Evolutionary conservation across 2,888 invertebrate species (phyloP).

Genomic region (Aproaerema taeniolella): DNA sequence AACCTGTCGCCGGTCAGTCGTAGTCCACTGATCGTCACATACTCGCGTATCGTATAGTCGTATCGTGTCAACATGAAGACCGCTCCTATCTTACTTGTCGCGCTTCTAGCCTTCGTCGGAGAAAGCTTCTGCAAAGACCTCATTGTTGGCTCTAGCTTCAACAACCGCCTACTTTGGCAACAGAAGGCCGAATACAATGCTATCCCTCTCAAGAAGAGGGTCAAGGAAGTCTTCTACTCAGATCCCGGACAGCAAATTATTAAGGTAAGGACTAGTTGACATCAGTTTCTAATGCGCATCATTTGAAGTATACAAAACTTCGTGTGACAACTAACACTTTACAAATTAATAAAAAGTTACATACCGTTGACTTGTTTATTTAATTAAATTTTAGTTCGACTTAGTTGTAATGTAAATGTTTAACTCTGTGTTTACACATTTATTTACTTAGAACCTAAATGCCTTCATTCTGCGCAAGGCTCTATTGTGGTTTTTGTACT

Average conservation of each 20-base stretch:
- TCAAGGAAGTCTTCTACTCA: constrained; percentile 63
- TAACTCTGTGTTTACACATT: too few relatives aligned
- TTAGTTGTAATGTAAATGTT: too few relatives aligned
- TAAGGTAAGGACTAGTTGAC: too few relatives aligned
- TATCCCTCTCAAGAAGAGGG: constrained; percentile 64
- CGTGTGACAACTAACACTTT: too few relatives aligned
- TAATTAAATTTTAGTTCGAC: too few relatives aligned
- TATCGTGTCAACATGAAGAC: constrained; percentile 42
- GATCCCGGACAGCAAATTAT: constrained; percentile 67
- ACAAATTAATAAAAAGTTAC: too few relatives aligned
- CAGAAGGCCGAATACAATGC: constrained; percentile 63
- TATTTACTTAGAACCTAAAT: too few relatives aligned
- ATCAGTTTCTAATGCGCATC: too few relatives aligned
- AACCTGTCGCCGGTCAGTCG: constrained; percentile 33
- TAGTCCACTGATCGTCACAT: constrained; percentile 39
- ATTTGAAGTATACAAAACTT: neutral
- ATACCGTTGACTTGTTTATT: too few relatives aligned
- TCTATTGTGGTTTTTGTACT: too few relatives aligned
- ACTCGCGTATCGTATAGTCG: constrained; percentile 20
- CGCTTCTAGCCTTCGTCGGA: constrained; percentile 45
- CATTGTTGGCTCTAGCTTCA: constrained; percentile 64
- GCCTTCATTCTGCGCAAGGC: too few relatives aligned
- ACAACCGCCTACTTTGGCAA: constrained; percentile 55
- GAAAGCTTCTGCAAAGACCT: constrained; percentile 54
- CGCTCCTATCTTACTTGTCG: constrained; percentile 39